phyloP scores from a whole-genome alignment of 2,888 invertebrate species.

The Disparrhopalites patrizii region DNA sequence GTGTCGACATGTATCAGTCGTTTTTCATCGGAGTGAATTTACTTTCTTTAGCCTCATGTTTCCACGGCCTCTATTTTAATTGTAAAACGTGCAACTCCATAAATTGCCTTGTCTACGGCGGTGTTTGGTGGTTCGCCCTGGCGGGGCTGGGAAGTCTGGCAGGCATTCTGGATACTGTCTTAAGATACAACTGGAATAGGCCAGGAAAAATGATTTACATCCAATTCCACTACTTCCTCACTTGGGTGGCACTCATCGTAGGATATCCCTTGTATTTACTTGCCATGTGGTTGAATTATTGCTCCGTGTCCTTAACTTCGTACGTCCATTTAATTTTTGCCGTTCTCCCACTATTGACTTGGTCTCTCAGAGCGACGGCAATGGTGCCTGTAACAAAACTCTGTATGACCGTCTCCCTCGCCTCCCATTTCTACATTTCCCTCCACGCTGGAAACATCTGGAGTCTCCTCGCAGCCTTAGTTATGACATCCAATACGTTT shows the following conservation, averaged over 20 bases:
- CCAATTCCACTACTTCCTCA: constrained; percentile 34
- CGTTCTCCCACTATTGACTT: not conserved
- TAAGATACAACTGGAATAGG: constrained; percentile 4
- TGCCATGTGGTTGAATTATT: constrained; percentile 34
- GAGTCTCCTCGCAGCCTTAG: constrained; percentile 32
- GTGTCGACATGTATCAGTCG: not conserved
- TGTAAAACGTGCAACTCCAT: not conserved
- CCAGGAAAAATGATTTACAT: constrained; percentile 18
- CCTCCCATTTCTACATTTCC: constrained; percentile 36
- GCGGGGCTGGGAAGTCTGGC: constrained; percentile 5
- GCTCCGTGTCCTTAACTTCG: constrained; percentile 28
- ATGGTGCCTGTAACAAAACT: constrained; percentile 1
- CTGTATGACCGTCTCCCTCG: constrained; percentile 26
- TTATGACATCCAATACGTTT: constrained; percentile 33
- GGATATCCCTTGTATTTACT: constrained; percentile 36
- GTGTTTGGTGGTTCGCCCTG: not conserved
- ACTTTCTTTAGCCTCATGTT: not conserved
- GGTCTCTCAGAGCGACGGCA: constrained; percentile 4
- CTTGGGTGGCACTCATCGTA: constrained; percentile 32
- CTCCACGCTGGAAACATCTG: constrained; percentile 32
- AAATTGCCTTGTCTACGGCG: not conserved
- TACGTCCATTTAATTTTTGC: constrained; percentile 27
- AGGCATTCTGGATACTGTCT: constrained; percentile 4
- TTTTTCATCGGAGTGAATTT: not conserved
- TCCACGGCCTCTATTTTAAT: constrained; percentile 3